These are phyloP conservation scores for Pangasius larnaudii DNA, from an alignment of 2,797 vertebrate species.

Conservation along the genomic window DNA sequence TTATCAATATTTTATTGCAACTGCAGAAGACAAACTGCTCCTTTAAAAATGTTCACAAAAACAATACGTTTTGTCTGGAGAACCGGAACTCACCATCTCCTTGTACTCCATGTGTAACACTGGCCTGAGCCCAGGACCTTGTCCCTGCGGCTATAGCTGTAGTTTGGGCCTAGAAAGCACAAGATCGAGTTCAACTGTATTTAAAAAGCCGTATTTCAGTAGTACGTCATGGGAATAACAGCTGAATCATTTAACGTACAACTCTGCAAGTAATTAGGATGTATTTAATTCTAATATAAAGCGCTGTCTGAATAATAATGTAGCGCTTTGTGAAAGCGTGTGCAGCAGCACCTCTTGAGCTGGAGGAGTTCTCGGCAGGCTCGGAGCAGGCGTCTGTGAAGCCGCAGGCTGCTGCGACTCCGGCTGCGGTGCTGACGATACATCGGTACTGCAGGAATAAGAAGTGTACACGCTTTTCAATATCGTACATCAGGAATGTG, in stretches of 20 bases:
- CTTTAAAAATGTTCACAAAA: neutral
- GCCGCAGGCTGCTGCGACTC: conserved; percentile 92
- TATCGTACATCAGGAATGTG: no score
- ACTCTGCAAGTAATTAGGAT: neutral
- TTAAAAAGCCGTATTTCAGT: conserved; percentile 21
- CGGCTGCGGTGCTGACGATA: conserved; percentile 90
- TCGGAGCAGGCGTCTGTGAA: conserved; percentile 91
- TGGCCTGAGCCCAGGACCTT: conserved; percentile 97
- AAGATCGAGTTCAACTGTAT: neutral
- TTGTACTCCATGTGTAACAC: conserved; percentile 92
- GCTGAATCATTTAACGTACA: neutral
- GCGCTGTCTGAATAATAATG: neutral
- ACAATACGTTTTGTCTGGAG: neutral
- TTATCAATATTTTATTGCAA: neutral
- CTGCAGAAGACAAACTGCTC: neutral
- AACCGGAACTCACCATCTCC: conserved; percentile 85
- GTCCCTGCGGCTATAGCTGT: conserved; percentile 87
- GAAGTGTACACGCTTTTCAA: neutral
- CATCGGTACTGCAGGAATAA: conserved; percentile 86
- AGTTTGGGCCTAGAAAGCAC: conserved; percentile 76
- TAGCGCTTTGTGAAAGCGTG: neutral
- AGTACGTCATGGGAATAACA: neutral
- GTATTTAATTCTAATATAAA: neutral
- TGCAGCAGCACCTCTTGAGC: conserved; percentile 81
- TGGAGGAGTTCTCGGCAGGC: conserved; percentile 87